phyloP scores from a whole-genome alignment of 2,113 vertebrate genomes.

The Alligator sinensis region DNA sequence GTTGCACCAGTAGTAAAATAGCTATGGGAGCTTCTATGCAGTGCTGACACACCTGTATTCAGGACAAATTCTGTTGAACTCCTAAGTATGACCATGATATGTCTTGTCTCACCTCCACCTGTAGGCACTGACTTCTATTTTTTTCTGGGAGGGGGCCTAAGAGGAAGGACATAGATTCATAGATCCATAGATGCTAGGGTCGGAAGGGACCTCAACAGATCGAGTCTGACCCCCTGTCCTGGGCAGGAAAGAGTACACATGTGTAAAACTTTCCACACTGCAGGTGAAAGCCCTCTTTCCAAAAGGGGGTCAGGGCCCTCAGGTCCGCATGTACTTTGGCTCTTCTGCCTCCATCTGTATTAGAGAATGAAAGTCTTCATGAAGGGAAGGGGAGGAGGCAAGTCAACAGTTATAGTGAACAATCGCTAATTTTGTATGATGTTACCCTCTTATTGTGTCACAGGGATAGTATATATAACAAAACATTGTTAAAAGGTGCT shows the following conservation, averaged over 20 bases:
- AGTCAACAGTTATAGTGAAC: neutral
- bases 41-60: neutral
- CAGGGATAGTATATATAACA: neutral
- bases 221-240: neutral
- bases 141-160: neutral
- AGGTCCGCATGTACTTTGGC: neutral
- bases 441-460: neutral
- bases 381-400: neutral
- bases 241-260: too few relatives aligned
- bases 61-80: neutral
- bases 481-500: neutral
- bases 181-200: fast-evolving
- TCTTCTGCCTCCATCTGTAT: neutral
- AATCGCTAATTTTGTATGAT: neutral
- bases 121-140: too few relatives aligned
- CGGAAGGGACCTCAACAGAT: neutral
- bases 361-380: neutral
- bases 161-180: fast-evolving
- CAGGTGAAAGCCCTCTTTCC: too few relatives aligned
- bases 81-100: neutral
- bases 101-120: neutral
- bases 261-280: too few relatives aligned
- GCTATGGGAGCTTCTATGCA: neutral
- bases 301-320: too few relatives aligned
- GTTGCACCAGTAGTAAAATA: neutral